Conservation (phyloP, 2,113 vertebrate genomes). For the Spea bombifrons region DNA sequence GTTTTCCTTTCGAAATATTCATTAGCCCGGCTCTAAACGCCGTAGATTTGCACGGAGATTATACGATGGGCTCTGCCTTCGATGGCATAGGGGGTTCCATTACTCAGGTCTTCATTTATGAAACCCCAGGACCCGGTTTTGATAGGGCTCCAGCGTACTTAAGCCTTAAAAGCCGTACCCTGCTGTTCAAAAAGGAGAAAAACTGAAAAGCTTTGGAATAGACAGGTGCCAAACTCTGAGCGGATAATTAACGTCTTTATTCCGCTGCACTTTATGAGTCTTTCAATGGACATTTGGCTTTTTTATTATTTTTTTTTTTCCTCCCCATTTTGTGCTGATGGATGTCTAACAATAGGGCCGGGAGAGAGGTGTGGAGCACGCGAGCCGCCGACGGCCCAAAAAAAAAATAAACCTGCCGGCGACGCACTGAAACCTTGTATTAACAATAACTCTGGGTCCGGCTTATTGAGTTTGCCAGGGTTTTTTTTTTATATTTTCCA, state of each 20-base stretch:
- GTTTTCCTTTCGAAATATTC: constrained; percentile 43
- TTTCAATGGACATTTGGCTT: constrained; percentile 42
- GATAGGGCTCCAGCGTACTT: constrained; percentile 42
- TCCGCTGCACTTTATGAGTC: constrained; percentile 43
- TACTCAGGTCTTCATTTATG: constrained; percentile 39
- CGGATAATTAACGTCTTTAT: constrained; percentile 38
- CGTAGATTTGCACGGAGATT: constrained; percentile 40
- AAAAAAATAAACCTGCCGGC: not conserved
- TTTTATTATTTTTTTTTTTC: not conserved
- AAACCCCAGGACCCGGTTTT: constrained; percentile 46
- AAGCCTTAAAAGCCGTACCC: constrained; percentile 44
- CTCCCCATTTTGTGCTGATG: constrained; percentile 19
- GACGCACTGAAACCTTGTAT: not conserved
- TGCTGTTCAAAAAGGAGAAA: constrained; percentile 32
- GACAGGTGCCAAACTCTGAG: constrained; percentile 47
- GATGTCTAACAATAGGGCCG: constrained; percentile 32
- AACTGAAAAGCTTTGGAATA: constrained; percentile 41
- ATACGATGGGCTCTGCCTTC: constrained; percentile 38
- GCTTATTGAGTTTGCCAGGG: not conserved
- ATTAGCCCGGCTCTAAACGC: constrained; percentile 37
- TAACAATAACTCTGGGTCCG: not conserved
- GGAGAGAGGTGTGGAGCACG: constrained; percentile 4
- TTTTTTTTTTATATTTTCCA: not conserved
- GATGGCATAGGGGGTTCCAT: constrained; percentile 37
- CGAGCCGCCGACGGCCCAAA: constrained; percentile 3